Base-by-base conservation (phyloP, 2,888 invertebrate species). In the Orthosia gothica region DNA sequence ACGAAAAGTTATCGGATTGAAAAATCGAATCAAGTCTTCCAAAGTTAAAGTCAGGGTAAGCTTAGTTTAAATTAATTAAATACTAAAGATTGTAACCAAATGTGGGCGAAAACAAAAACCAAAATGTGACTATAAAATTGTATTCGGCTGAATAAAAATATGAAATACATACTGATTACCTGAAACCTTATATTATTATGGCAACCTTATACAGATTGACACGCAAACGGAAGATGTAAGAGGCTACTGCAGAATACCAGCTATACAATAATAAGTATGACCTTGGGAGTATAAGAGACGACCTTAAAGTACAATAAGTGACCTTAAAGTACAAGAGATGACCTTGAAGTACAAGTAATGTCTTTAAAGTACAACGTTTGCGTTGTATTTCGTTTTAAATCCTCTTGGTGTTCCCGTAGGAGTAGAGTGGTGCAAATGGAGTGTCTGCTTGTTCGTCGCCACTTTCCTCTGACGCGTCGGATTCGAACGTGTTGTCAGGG, bases 401-500 rank as follows among this genome's bases (percentile, higher is more conserved):
- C 70, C 96, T 93, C 92, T 97, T 97, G 88, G 93, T 88, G 92
- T 95, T 96, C 15, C 96, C 96, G 90, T 97, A 96, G 20, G 95
- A 95, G 91, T 97, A 97, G 2, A 97, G 90, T 5, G 97, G 97
- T 18, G 96, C 96, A 86, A 97, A 97, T 47, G 96, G 95, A 13
- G 96, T 95, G 86, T 97, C 96, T 0, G 93, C 95, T 57, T 92
- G 96, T 69, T 97, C 98, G 86, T 98, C 98, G 18, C 98, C 98
- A 65, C 98, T 98, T 76, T 98, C 98, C 65, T 98, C 98, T 13
- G 99, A 99, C n/a, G 98, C 99, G 93, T 99, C 99, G 57, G 99
- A 99, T 92, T 99, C 99, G 96, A 99, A 99, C 0, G 99, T 99
- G 93, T 99, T 99, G 94, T 99, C 99, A 68, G 99, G 99, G 92